Conservation (phyloP, 2,888 invertebrate genomes). For the Drosophila stalkeri region DNA sequence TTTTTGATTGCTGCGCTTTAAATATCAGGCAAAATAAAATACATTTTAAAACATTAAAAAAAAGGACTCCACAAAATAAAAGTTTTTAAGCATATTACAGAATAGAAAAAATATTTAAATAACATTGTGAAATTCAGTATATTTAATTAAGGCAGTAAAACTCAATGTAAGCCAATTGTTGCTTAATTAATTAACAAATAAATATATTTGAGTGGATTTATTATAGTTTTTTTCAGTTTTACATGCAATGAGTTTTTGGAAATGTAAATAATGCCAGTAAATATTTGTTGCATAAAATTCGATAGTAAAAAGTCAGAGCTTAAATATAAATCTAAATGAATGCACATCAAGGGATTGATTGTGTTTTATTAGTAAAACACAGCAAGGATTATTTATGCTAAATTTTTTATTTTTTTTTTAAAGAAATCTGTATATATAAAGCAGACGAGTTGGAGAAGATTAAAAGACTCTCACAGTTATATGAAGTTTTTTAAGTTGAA, state of each 20-base stretch:
- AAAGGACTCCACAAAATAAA: neutral
- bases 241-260: neutral
- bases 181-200: slow-evolving; percentile 6
- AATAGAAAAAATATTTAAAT: neutral
- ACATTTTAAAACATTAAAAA: neutral
- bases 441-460: too few relatives aligned
- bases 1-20: neutral
- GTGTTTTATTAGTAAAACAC: too few relatives aligned
- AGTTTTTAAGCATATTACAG: neutral
- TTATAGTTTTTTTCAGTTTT: neutral
- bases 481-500: too few relatives aligned
- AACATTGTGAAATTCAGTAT: slow-evolving; percentile 1
- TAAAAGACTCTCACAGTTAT: too few relatives aligned
- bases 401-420: too few relatives aligned
- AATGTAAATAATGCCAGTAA: neutral
- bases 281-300: neutral
- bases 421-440: too few relatives aligned
- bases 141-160: slow-evolving; percentile 1
- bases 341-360: too few relatives aligned
- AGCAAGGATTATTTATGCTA: too few relatives aligned
- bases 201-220: neutral
- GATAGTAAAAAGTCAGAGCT: neutral
- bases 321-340: neutral
- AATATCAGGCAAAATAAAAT: neutral
- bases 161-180: slow-evolving; percentile 3